Evolutionary conservation across 2,113 vertebrate genomes (phyloP).

Genomic region (Sapajus apella): DNA sequence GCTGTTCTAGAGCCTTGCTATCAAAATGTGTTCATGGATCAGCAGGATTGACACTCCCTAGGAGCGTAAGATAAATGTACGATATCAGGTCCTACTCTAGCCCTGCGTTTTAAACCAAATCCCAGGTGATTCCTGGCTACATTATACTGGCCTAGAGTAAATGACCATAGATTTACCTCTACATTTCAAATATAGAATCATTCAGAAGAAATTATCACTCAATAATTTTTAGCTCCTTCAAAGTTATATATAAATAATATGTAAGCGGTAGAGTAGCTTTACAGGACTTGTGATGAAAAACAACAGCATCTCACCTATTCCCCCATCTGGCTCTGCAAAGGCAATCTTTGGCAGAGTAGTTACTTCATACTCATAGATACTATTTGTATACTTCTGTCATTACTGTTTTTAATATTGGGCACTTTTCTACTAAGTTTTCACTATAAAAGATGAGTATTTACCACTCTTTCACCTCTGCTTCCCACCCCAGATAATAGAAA

Average conservation of each 20-base stretch:
- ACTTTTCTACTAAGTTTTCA: conserved; percentile 11
- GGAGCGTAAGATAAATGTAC: not conserved
- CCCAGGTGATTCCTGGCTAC: not conserved
- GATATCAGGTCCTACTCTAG: not conserved
- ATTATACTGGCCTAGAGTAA: not conserved
- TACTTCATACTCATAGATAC: not conserved
- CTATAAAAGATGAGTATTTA: not conserved
- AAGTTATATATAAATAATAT: not conserved
- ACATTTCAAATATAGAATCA: not conserved
- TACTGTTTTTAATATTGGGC: not conserved
- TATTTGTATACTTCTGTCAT: not conserved
- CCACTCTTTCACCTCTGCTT: not conserved
- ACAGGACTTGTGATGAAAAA: not conserved
- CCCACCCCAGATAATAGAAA: not conserved
- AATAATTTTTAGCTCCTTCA: not conserved
- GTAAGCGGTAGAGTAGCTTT: not conserved
- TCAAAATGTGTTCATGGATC: not conserved
- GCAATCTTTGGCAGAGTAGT: not conserved
- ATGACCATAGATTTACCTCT: not conserved
- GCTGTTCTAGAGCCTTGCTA: not conserved
- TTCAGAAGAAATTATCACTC: not conserved
- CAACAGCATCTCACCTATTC: not conserved
- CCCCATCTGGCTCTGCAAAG: not conserved
- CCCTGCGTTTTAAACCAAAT: not conserved
- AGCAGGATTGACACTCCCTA: not conserved